Evolutionary conservation across 2,888 invertebrate genomes (phyloP).

Genomic region (Eledona agricola): DNA sequence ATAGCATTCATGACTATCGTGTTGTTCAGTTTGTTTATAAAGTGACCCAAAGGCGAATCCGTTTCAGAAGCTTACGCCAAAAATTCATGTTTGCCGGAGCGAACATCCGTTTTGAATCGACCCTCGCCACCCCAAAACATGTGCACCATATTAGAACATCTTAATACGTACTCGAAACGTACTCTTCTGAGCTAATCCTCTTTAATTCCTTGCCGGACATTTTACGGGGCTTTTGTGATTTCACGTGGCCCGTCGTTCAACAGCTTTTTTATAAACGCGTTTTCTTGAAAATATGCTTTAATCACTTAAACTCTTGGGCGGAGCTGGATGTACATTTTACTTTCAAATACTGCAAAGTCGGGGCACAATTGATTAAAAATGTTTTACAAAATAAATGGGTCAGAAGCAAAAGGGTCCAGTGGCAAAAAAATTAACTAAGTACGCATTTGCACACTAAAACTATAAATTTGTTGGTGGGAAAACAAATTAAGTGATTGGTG

Average conservation of each 20-base stretch:
- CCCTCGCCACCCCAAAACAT: conserved; percentile 26
- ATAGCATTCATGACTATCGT: conserved; percentile 41
- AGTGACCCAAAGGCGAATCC: conserved; percentile 48
- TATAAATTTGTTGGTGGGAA: too few species aligned
- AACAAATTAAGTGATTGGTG: too few species aligned
- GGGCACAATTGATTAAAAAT: too few species aligned
- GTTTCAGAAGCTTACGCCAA: conserved; percentile 44
- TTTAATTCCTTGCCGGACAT: conserved; percentile 28
- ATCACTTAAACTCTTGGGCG: too few species aligned
- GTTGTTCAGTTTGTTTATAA: conserved; percentile 46
- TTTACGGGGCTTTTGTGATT: conserved; percentile 23
- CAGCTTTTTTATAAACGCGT: not conserved
- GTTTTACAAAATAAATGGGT: too few species aligned
- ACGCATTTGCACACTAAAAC: too few species aligned
- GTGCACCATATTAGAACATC: conserved; percentile 35
- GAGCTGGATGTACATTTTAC: too few species aligned
- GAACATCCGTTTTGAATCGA: conserved; percentile 53
- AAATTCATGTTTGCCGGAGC: conserved; percentile 49
- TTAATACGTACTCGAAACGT: conserved; percentile 35
- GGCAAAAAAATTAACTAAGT: too few species aligned
- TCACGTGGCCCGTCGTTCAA: not conserved
- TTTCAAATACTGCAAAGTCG: too few species aligned
- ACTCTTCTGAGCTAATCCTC: conserved; percentile 34
- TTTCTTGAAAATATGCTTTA: too few species aligned
- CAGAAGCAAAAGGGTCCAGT: too few species aligned